These are phyloP conservation scores for Monopis laevigella DNA, from an alignment of 2,888 invertebrate genomes.

Conservation along the genomic window DNA sequence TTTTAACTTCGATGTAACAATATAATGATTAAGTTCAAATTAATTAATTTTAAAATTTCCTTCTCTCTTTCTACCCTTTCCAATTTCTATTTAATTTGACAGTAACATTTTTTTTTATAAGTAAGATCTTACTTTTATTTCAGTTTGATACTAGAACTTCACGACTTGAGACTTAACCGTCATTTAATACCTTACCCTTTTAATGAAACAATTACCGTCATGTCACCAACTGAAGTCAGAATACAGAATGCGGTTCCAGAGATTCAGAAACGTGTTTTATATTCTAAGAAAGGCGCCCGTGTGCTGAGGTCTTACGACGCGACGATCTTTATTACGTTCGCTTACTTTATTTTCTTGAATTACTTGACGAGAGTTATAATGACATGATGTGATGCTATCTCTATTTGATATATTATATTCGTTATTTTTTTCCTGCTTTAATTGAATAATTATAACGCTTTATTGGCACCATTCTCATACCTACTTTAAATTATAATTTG, in stretches of 20 bases:
- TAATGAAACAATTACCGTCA: no score
- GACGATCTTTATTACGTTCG: slow-evolving; percentile 9
- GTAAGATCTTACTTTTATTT: no score
- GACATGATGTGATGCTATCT: slow-evolving; percentile 10
- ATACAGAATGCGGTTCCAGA: not conserved
- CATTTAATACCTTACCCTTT: no score
- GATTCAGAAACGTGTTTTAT: slow-evolving; percentile 22
- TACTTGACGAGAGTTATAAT: slow-evolving; percentile 9
- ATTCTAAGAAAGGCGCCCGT: slow-evolving; percentile 25
- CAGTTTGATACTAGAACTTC: no score
- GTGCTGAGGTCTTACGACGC: not conserved
- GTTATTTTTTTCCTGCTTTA: slow-evolving; percentile 1
- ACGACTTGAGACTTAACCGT: no score
- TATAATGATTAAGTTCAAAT: no score
- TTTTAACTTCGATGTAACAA: no score
- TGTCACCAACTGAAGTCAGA: not conserved
- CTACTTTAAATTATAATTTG: no score
- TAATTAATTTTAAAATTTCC: no score
- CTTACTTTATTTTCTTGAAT: slow-evolving; percentile 7
- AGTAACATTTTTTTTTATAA: no score
- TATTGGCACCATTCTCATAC: slow-evolving; percentile 7
- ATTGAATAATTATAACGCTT: slow-evolving; percentile 5
- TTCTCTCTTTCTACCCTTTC: no score
- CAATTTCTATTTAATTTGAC: no score
- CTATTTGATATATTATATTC: slow-evolving; percentile 6